These are phyloP conservation scores for Papilio helenus DNA, from an alignment of 1,140 invertebrate species.

Conservation along the genomic window DNA sequence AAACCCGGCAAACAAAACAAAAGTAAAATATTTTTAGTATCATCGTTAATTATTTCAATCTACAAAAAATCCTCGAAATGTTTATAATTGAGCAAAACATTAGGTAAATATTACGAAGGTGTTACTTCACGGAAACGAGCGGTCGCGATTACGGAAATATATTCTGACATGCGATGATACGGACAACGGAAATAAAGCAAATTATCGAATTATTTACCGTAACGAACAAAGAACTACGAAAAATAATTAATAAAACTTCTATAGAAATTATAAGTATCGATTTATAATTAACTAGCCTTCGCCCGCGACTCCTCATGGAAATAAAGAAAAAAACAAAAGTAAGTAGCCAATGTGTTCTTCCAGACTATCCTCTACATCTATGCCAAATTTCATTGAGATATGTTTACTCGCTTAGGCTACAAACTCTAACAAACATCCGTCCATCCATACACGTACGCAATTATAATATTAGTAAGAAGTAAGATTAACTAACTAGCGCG, in stretches of 20 bases:
- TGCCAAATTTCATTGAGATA: no score
- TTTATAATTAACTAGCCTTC: no score
- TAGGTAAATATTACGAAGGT: background rate
- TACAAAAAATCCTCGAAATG: background rate
- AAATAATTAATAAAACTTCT: background rate
- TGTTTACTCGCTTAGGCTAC: no score
- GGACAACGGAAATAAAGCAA: constrained; percentile 5
- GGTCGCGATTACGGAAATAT: background rate
- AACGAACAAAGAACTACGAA: background rate
- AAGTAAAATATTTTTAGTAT: background rate
- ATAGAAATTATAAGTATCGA: background rate
- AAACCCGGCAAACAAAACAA: background rate
- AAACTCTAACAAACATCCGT: no score
- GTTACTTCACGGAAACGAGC: constrained; percentile 19
- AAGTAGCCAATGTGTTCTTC: no score
- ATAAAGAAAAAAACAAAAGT: no score
- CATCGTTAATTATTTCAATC: background rate
- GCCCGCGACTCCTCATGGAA: no score
- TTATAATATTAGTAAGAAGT: no score
- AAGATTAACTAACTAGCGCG: no score
- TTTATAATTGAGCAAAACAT: constrained; percentile 24
- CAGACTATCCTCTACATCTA: no score
- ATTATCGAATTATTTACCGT: background rate
- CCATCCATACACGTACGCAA: no score
- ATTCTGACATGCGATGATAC: constrained; percentile 16